These are phyloP conservation scores for Xerus rutilus DNA, from an alignment of 2,797 vertebrate genomes.

Conservation along the genomic window DNA sequence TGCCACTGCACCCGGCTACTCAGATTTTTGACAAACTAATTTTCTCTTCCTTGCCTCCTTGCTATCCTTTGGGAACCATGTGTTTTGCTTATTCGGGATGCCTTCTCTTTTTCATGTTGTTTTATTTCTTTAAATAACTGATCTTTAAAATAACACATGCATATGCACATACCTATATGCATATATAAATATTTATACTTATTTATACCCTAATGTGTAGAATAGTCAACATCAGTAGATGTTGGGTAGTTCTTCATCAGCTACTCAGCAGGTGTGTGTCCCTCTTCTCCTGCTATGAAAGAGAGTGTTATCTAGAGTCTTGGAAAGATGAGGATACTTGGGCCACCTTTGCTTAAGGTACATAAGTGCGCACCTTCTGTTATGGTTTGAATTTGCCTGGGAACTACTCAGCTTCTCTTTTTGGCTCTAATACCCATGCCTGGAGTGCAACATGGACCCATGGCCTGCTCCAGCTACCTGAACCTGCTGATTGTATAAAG, in stretches of 20 bases:
- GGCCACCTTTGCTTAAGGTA: neutral
- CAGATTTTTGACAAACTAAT: neutral
- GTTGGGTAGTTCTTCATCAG: neutral
- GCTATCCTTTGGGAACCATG: neutral
- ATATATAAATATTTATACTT: neutral
- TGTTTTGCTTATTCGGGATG: neutral
- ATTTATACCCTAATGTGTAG: neutral
- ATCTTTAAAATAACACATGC: neutral
- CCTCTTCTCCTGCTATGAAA: too few species aligned
- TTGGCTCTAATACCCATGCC: neutral
- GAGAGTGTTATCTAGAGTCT: neutral
- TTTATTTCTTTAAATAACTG: neutral
- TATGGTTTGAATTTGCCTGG: neutral
- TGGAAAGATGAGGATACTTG: neutral
- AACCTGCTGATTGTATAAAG: neutral
- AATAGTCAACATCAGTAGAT: neutral
- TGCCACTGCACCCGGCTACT: too few species aligned
- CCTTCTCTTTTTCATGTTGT: neutral
- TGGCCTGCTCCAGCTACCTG: neutral
- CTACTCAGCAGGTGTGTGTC: neutral
- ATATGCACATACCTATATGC: neutral
- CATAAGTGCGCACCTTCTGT: neutral
- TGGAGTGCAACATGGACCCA: neutral
- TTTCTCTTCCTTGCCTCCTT: neutral
- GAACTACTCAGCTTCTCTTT: neutral